phyloP scores from a whole-genome alignment of 2,797 vertebrate genomes.

The Etheostoma perlongum region DNA sequence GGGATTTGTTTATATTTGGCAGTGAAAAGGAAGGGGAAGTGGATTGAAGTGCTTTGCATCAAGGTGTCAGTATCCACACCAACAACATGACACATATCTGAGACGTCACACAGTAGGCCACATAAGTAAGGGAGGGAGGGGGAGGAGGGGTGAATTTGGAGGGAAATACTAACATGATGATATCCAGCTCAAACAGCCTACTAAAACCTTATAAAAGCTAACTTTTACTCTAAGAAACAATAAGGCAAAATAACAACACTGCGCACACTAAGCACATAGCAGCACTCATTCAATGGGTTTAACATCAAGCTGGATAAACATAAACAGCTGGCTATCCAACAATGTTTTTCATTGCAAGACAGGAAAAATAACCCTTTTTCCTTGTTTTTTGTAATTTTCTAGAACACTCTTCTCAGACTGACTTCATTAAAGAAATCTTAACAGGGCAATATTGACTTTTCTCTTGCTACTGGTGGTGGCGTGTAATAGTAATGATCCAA shows the following conservation, averaged over 20 bases:
- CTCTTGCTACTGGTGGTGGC: rapidly evolving
- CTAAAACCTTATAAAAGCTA: neutral
- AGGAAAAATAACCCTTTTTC: neutral
- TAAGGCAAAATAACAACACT: neutral
- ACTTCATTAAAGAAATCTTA: neutral
- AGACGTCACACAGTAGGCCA: constrained; percentile 54
- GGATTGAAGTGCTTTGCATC: constrained; percentile 44
- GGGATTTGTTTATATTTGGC: constrained; percentile 37
- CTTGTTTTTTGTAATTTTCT: neutral
- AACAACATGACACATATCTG: constrained; percentile 64
- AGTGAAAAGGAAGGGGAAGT: constrained; percentile 44
- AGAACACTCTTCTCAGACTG: neutral
- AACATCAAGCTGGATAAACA: neutral
- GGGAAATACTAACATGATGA: constrained; percentile 28
- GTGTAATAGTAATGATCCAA: neutral
- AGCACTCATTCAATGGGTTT: neutral
- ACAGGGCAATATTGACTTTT: neutral
- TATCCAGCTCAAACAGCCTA: neutral
- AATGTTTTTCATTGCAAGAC: neutral
- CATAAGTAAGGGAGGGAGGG: constrained; percentile 37
- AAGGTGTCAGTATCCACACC: constrained; percentile 62
- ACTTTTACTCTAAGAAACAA: neutral
- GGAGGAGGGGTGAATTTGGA: constrained; percentile 25
- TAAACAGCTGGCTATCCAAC: neutral
- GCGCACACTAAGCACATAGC: neutral